phyloP scores from a whole-genome alignment of 2,888 invertebrate genomes.

The Drosophila cognata region DNA sequence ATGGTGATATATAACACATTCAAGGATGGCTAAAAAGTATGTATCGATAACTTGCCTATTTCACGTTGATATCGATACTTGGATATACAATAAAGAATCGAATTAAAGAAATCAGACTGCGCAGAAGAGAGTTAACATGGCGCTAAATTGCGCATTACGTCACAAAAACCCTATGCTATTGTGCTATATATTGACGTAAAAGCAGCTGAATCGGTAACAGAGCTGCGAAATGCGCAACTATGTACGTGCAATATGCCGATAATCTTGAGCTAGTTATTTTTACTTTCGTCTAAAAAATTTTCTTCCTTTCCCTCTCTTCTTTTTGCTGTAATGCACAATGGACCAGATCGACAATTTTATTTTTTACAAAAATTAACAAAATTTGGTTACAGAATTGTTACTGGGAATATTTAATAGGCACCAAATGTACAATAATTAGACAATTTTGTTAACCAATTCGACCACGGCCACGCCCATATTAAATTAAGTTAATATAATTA shows the following conservation, averaged over 20 bases:
- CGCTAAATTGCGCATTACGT: neutral
- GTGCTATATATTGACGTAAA: neutral
- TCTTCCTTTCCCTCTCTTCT: neutral
- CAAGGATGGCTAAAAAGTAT: conserved; percentile 8
- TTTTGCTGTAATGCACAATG: neutral
- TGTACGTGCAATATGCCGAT: neutral
- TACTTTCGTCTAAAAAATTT: neutral
- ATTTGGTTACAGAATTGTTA: neutral
- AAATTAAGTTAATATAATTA: neutral
- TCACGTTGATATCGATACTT: conserved; percentile 11
- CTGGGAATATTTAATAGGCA: neutral
- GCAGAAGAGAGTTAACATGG: neutral
- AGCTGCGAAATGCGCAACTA: neutral
- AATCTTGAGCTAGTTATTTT: neutral
- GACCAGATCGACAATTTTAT: neutral
- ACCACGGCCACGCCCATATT: neutral
- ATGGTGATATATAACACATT: conserved; percentile 34
- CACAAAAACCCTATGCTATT: neutral
- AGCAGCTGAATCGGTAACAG: neutral
- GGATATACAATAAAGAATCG: neutral
- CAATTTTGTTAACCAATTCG: neutral
- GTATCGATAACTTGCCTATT: conserved; percentile 10
- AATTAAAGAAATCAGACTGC: neutral
- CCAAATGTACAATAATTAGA: neutral
- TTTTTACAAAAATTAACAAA: neutral